Base-by-base conservation (phyloP, 2,113 vertebrate species). In the Eudorcas thomsonii region DNA sequence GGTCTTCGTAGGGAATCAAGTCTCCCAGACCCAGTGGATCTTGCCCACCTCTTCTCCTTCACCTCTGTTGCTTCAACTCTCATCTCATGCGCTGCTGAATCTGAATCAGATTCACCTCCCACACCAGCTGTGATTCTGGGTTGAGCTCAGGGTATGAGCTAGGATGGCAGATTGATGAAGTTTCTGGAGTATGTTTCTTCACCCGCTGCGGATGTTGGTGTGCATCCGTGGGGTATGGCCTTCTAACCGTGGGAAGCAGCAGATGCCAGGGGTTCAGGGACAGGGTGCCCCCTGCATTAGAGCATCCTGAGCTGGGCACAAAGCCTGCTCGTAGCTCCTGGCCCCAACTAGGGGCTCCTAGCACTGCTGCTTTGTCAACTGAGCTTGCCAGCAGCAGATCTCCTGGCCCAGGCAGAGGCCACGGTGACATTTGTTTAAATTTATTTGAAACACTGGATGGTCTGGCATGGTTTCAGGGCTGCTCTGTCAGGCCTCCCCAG, bases 391-490 rank as follows among this genome's bases (percentile, higher is more conserved):
- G 7, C 7, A 81, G 96, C 92, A 84, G 55, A 26, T 48, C 88
- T 94, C 81, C 90, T 97, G 83, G 84, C 87, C 54, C 43, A 50
- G 57, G 48, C 74, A 30, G 62, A 96, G 88, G 81, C 88, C 85
- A 3, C 21, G 9, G 90, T 90, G 94, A 85, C 16, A 78, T 96
- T 82, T 91, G 90, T 43, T 90, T 14, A 96, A 92, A 94, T 97
- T 96, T 86, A 92, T 97, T 96, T 95, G 92, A 96, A 96, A 97
- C 85, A 88, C 86, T 94, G 78, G 94, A 89, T 92, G 43, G 84
- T 54, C 94, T 87, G 90, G 96, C 96, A 64, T 62, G 85, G 26
- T 54, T 96, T 98, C 94, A 83, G 95, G 64, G 82, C 54, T 50
- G 50, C 57, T 39, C 28, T 36, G 84, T 90, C 57, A 45, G 80